Percentiles rank a stretch among this genome's conserved stretches.
phyloP scores from a whole-genome alignment of 2,797 vertebrate species.

The Gallinago solitaria region DNA sequence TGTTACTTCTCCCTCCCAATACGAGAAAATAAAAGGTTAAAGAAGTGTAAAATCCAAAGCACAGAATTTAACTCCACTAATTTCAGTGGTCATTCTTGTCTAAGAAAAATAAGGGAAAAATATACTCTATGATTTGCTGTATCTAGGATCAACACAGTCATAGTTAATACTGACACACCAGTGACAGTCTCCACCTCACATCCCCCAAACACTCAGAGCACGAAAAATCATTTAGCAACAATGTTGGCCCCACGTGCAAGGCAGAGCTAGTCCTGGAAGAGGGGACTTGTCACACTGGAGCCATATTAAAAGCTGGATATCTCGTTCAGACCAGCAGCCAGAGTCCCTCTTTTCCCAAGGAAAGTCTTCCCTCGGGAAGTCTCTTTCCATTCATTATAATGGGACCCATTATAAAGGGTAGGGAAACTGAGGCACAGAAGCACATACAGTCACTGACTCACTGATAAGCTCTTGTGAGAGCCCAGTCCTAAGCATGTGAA shows the following conservation, averaged over 20 bases:
- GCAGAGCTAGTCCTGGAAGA: neutral
- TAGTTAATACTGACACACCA: neutral
- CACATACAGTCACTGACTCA: accelerated
- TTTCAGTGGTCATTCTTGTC: neutral
- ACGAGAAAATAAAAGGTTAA: neutral
- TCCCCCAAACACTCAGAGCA: neutral
- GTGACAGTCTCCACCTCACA: neutral
- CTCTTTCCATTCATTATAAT: neutral
- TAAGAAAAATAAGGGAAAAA: neutral
- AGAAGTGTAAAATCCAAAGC: neutral
- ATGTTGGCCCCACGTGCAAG: accelerated
- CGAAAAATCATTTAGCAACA: neutral
- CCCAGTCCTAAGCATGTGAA: neutral
- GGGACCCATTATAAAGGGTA: neutral
- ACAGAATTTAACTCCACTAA: neutral
- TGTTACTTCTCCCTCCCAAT: neutral
- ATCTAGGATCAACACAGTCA: neutral
- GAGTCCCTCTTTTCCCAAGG: neutral
- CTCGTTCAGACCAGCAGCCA: neutral
- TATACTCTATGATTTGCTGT: accelerated
- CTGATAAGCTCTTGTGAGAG: neutral
- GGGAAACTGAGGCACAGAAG: neutral
- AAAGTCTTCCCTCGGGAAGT: neutral
- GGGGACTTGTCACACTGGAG: accelerated
- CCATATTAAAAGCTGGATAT: neutral